Evolutionary conservation across 2,888 invertebrate species (phyloP).

Genomic region (Sphinx pinastri): DNA sequence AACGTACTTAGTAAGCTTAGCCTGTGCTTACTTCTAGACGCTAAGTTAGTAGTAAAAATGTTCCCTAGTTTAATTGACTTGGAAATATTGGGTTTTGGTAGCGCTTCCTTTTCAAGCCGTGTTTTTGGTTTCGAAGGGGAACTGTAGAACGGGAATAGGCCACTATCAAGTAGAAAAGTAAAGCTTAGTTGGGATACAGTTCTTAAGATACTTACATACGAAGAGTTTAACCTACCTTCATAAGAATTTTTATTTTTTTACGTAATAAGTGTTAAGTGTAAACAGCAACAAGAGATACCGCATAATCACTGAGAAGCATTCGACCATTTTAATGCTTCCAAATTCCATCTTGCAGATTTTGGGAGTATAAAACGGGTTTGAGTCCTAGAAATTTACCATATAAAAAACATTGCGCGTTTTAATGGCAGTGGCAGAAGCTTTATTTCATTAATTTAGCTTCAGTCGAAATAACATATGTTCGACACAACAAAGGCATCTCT

Average conservation of each 20-base stretch:
- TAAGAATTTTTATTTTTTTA: conserved; percentile 68
- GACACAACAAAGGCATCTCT: background rate
- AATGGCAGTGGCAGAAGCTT: conserved; percentile 11
- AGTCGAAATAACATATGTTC: background rate
- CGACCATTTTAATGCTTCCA: background rate
- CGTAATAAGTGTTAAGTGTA: conserved; percentile 31
- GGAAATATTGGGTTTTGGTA: conserved; percentile 86
- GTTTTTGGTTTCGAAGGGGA: conserved; percentile 56
- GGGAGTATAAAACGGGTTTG: too few species aligned
- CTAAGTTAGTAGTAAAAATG: conserved; percentile 86
- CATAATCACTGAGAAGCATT: conserved; percentile 49
- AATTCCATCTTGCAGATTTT: background rate
- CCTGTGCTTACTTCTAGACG: conserved; percentile 79
- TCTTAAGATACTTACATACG: conserved; percentile 68
- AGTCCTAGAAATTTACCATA: too few species aligned
- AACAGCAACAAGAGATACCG: conserved; percentile 39
- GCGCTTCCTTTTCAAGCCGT: conserved; percentile 58
- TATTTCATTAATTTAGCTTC: background rate
- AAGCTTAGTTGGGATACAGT: conserved; percentile 75
- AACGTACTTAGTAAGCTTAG: conserved; percentile 77
- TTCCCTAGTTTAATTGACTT: conserved; percentile 94
- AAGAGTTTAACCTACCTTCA: conserved; percentile 78
- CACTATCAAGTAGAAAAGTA: conserved; percentile 67
- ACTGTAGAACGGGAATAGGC: conserved; percentile 43
- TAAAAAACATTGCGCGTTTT: too few species aligned